Evolutionary conservation across 1,140 invertebrate species (phyloP), one percentile per base, ranked within the genome.

Genomic region (Drosophila lini): DNA sequence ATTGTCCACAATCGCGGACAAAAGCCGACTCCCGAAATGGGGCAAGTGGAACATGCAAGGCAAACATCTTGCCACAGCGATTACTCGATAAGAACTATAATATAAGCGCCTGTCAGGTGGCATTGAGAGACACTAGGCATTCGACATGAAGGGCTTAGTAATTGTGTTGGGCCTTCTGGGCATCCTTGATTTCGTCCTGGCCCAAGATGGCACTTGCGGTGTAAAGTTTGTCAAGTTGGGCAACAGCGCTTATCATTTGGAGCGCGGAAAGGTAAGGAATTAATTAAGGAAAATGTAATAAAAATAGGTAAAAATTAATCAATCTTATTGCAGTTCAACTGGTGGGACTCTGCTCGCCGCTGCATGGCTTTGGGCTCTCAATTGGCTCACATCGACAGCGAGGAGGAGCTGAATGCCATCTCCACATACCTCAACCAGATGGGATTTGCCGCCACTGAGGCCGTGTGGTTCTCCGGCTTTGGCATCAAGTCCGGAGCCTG

Each of bases 71-170:
- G 16, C n/a, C 41, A 16, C 41, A 32, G 13, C 32, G 16, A 47
- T 36, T 31, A 25, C 32, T 38, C n/a, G 45, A 67, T 68, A 52
- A 44, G 61, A 42, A 41, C 61, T 31, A 28, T 25, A 34, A 52
- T 68, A 42, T 19, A 53, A 68, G 45, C 6, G 13, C 6, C 4
- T 19, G 6, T 38, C 13, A 25, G 52, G 19, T 38, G 28, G 28
- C 13, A 19, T 9, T 32, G 48, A 31, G 8, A 15, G 38, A 22
- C 45, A 28, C 9, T 38, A 38, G 36, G 9, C 19, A 10, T 13
- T 47, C 22, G 58, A 15, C 42, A 40, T 67, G 63, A 31, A 22
- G 16, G 28, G 5, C 13, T 25, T n/a, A 15, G 16, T 19, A 1
- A 11, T 32, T n/a, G 7, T 48, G 6, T 3, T 16, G 4, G 10